Evolutionary conservation across 2,888 invertebrate genomes (phyloP).

Genomic region (Drosophila melanocephala): DNA sequence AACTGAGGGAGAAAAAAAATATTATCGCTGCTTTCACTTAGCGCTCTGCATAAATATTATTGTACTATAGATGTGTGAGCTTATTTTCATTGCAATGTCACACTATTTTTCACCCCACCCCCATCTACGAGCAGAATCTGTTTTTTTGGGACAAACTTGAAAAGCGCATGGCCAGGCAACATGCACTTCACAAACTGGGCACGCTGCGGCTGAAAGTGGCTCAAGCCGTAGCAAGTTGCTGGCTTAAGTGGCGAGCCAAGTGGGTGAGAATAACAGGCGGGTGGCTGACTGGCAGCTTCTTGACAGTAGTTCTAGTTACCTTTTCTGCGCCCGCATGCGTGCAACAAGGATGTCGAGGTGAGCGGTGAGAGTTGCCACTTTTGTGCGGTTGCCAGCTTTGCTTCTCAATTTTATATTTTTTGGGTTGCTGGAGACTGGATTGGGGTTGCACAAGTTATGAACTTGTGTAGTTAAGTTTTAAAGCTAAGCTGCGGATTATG

Average conservation of each 20-base stretch:
- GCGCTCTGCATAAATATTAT: slow-evolving; percentile 71
- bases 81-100: slow-evolving; percentile 60
- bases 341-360: slow-evolving; percentile 50
- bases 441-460: slow-evolving; percentile 70
- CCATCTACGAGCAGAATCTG: neutral
- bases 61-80: slow-evolving; percentile 51
- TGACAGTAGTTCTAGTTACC: slow-evolving; percentile 29
- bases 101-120: slow-evolving; percentile 11
- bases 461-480: slow-evolving; percentile 78
- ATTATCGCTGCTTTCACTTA: slow-evolving; percentile 63
- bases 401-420: slow-evolving; percentile 7
- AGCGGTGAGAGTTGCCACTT: slow-evolving; percentile 56
- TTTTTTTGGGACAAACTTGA: slow-evolving; percentile 27
- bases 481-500: slow-evolving; percentile 78
- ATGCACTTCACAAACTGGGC: slow-evolving; percentile 38
- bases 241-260: slow-evolving; percentile 67
- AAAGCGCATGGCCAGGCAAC: slow-evolving; percentile 10
- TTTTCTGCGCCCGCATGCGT: slow-evolving; percentile 48
- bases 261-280: slow-evolving; percentile 35
- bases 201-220: slow-evolving; percentile 31
- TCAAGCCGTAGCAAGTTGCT: slow-evolving; percentile 32
- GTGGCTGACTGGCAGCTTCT: slow-evolving; percentile 25
- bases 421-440: neutral
- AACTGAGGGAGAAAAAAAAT: slow-evolving; percentile 34
- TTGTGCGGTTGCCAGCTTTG: slow-evolving; percentile 43